Conservation (phyloP, 2,888 invertebrate genomes). For the Rhagium mordax region DNA sequence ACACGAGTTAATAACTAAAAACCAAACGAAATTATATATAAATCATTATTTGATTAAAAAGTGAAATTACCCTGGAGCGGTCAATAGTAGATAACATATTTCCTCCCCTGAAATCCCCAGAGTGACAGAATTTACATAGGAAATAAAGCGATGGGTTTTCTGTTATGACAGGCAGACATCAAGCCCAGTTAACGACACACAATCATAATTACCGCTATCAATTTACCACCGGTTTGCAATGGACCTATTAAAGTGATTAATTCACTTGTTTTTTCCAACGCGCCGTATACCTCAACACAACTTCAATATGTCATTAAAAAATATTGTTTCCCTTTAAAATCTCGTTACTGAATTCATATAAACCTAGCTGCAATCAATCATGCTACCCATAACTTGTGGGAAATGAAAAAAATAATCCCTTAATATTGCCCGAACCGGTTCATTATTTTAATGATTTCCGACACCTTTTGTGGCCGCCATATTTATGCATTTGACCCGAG, state of each 20-base stretch:
- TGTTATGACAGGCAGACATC: slow-evolving; percentile 63
- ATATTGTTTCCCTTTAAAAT: slow-evolving; percentile 62
- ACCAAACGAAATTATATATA: background rate
- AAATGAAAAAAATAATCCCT: slow-evolving; percentile 34
- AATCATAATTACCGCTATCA: slow-evolving; percentile 68
- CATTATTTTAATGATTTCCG: slow-evolving; percentile 50
- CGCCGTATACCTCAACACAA: slow-evolving; percentile 60
- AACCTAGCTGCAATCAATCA: slow-evolving; percentile 57
- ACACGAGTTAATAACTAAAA: background rate
- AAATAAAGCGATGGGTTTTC: slow-evolving; percentile 58
- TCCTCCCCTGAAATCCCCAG: slow-evolving; percentile 23
- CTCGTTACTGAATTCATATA: slow-evolving; percentile 56
- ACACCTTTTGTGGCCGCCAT: slow-evolving; percentile 55
- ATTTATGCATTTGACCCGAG: slow-evolving; percentile 66
- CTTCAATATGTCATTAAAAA: slow-evolving; percentile 65
- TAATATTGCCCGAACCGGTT: slow-evolving; percentile 35
- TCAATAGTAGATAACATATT: background rate
- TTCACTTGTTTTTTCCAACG: slow-evolving; percentile 62
- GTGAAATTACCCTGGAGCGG: slow-evolving; percentile 4
- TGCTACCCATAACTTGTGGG: slow-evolving; percentile 32
- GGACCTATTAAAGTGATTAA: slow-evolving; percentile 69
- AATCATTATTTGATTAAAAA: slow-evolving; percentile 9
- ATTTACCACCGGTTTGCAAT: slow-evolving; percentile 63
- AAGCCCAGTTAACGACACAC: slow-evolving; percentile 66
- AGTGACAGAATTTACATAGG: slow-evolving; percentile 56